Evolutionary conservation across 2,113 vertebrate species (phyloP).

Genomic region (Donacobius atricapilla): DNA sequence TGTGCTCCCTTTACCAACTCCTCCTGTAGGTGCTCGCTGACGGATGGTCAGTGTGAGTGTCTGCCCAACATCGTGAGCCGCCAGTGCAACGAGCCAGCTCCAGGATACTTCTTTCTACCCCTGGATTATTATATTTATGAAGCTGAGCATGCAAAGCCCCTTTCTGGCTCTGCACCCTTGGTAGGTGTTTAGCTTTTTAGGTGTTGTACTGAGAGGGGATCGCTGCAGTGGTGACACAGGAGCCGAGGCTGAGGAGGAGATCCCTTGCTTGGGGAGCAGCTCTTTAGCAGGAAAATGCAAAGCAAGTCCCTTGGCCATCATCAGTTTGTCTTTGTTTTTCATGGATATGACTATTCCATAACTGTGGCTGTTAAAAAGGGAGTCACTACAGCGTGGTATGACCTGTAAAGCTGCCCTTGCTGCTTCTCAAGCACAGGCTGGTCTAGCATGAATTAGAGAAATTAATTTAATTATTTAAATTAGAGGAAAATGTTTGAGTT

Average conservation of each 20-base stretch:
- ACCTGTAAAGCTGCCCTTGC: background rate
- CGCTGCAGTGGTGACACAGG: rapidly evolving
- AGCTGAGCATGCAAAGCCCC: constrained; percentile 76
- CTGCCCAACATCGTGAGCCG: constrained; percentile 77
- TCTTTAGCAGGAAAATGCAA: background rate
- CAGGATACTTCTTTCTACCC: constrained; percentile 79
- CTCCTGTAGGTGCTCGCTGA: constrained; percentile 70
- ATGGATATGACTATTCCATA: background rate
- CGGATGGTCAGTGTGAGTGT: constrained; percentile 81
- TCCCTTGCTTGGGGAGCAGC: rapidly evolving
- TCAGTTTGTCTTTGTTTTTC: background rate
- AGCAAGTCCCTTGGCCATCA: background rate
- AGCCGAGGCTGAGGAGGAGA: background rate
- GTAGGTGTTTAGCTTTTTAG: constrained; percentile 47
- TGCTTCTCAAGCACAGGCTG: background rate
- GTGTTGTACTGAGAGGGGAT: background rate
- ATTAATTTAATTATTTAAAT: background rate
- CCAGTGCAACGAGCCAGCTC: constrained; percentile 77
- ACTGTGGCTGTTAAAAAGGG: background rate
- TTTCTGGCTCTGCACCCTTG: constrained; percentile 66
- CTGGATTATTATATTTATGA: constrained; percentile 88
- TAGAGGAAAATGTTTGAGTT: background rate
- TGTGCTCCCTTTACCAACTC: background rate
- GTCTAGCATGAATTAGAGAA: background rate
- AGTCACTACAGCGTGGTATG: background rate